A percentile compares a stretch with the other conserved stretches of the same genome.
Conservation (phyloP, 35 echinoderm and acorn worm genomes). For the Acanthaster planci region DNA sequence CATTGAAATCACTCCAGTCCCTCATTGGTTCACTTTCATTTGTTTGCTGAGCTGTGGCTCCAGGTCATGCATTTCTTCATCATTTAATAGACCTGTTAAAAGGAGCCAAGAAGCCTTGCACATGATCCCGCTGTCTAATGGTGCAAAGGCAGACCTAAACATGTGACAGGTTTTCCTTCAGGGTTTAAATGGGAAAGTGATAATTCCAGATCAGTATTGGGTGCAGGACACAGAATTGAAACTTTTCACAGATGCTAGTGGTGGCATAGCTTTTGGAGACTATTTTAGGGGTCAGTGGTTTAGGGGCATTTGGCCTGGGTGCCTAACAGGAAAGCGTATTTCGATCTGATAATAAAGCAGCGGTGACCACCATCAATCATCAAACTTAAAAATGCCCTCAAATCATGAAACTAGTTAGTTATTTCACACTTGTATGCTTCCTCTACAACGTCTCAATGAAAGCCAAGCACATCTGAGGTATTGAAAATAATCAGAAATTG, state of each 20-base stretch:
- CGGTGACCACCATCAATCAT: no score
- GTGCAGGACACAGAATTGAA: background rate
- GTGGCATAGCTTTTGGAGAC: no score
- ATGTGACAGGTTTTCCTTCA: background rate
- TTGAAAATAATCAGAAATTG: no score
- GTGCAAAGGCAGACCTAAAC: background rate
- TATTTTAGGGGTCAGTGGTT: background rate
- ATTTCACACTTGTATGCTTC: no score
- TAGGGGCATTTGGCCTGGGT: background rate
- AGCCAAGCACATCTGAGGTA: no score
- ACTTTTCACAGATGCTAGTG: no score
- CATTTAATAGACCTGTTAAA: background rate
- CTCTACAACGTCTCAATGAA: no score
- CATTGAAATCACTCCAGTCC: background rate
- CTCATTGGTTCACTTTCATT: background rate
- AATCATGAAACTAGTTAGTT: no score
- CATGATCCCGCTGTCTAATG: background rate
- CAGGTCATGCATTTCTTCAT: background rate
- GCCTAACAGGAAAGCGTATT: slow-evolving; percentile 10
- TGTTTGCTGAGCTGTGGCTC: background rate
- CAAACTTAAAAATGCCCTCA: no score
- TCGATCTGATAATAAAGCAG: background rate
- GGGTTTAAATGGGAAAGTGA: background rate
- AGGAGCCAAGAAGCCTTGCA: slow-evolving; percentile 8
- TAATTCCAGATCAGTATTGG: background rate